Base-by-base conservation (phyloP, 2,113 vertebrate genomes). In the Paralichthys olivaceus region DNA sequence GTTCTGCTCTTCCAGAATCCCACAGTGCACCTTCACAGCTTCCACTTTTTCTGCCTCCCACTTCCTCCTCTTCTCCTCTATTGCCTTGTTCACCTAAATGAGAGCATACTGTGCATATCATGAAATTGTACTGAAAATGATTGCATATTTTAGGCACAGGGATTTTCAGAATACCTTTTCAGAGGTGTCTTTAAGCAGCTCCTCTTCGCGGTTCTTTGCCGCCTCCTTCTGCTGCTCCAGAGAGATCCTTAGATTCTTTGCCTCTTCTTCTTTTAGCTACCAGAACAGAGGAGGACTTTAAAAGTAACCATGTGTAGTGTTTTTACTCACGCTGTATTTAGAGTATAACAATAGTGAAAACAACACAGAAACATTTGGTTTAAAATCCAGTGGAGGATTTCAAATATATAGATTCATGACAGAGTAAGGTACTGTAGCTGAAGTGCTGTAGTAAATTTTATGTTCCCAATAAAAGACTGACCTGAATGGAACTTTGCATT, bases 221-320 rank as follows among this genome's bases (percentile, higher is more conserved):
- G 76, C 59, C 72, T 91, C 77, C 65, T 75, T 79, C 74, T 89
- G 87, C 60, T 85, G 75, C 70, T 89, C 75, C 22, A 93, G 57
- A 77, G 69, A 84, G 28, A 86, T 88, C 65, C 62, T 87, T 14
- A 94, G 84, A 49, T 68, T 88, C 64, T 69, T 75, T 15, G 80
- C 57, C 47, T 94, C 92, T 47, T 94, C 89, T 45, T 94, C 91
- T 79, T 90, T 94, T 14, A 81, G 60, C 95, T 94, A 69, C 11
- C 29, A 67, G 20, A 60, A 22, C 25, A 47, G 51, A 81, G 12
- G 56, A 26, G 20, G 58, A 40, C 15, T 66, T 56, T 25, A 25
- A 69, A 43, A 51, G 25, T 22, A 13, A 49, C 2, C 20, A 7
- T 29, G 4, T 40, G 15, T 7, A 25, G 4, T 59, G 20, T 53